Base-by-base conservation (phyloP, 2,888 invertebrate species). In the Epicampocera succincta region DNA sequence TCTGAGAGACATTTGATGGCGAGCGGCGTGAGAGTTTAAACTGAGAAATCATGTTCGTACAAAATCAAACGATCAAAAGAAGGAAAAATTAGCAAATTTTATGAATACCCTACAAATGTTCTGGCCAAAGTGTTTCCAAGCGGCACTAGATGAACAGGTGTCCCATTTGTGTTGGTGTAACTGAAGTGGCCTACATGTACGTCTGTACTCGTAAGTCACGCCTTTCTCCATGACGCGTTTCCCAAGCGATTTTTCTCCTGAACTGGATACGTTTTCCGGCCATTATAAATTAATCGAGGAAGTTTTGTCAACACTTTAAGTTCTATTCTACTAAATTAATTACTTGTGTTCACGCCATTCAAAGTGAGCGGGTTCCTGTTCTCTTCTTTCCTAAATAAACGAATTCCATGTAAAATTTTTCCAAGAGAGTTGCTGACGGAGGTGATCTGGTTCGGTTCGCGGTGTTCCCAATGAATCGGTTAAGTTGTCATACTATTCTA, bases 21-120 rank as follows among this genome's bases (percentile, higher is more conserved):
- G 0, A 21, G 21, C 21, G 25, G 33, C 19, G 52, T 5, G 15
- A 38, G 38, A 33, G 19, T 13, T 15, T 54, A 3, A 1, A n/a
- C 6, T 3, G 13, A 54, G 33, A 33, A 33, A 29, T 3, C 9
- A 9, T 33, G 3, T 33, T 9, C 33, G 33, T 33, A 9, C 8
- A 33, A 33, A 33, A 33, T 33, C 29, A 29, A 4, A 29, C 6
- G 29, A 29, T 29, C 3, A 29, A 44, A 15, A 5, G 15, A 44
- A 13, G 2, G 17, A 40, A 25, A n/a, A 40, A 21, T 21, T 68
- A 29, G 54, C 54, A 54, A 29, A 48, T 42, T 60, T 60, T 25
- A n/a, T 12, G 38, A 13, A 40, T 13, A 25, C 60, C 25, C 42
- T 44, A 60, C 42, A 25, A 15, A 15, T 6, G 4, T 8, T 46